These are phyloP conservation scores for Hydropsyche betteni DNA, from an alignment of 2,888 invertebrate genomes.

Conservation along the genomic window DNA sequence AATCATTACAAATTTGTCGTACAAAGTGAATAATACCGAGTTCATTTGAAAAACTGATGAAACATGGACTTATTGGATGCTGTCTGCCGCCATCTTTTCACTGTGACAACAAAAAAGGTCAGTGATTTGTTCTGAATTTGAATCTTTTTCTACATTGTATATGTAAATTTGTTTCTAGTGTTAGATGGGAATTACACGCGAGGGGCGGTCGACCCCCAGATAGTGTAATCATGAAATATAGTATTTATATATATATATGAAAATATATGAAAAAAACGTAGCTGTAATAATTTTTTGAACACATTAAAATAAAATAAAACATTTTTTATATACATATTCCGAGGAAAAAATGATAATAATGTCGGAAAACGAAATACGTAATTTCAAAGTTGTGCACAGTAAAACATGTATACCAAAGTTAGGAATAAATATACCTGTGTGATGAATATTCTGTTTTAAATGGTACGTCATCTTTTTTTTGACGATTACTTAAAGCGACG, in stretches of 20 bases:
- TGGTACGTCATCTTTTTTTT: conserved; percentile 21
- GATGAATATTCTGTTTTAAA: conserved; percentile 47
- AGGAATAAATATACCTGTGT: conserved; percentile 55
- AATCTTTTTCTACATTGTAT: conserved; percentile 50
- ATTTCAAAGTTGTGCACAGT: conserved; percentile 51
- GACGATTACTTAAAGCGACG: conserved; percentile 45
- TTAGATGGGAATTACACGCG: conserved; percentile 57
- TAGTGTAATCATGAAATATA: conserved; percentile 51
- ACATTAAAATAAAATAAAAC: conserved; percentile 40
- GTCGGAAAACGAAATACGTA: conserved; percentile 49
- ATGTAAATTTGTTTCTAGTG: conserved; percentile 61
- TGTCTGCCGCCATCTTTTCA: conserved; percentile 31
- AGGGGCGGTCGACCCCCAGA: conserved; percentile 51
- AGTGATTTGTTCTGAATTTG: conserved; percentile 50
- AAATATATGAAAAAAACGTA: conserved; percentile 41
- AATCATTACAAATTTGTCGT: conserved; percentile 43
- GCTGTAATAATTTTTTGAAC: conserved; percentile 48
- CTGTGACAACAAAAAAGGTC: conserved; percentile 45
- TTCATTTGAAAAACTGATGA: conserved; percentile 24
- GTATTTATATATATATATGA: conserved; percentile 50
- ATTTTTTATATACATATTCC: conserved; percentile 51
- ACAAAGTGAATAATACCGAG: conserved; percentile 43
- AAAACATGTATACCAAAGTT: conserved; percentile 65
- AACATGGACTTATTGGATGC: conserved; percentile 35
- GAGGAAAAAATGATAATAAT: conserved; percentile 47